Evolutionary conservation across 2,797 vertebrate species (phyloP).

Genomic region (Pagetopsis macropterus): DNA sequence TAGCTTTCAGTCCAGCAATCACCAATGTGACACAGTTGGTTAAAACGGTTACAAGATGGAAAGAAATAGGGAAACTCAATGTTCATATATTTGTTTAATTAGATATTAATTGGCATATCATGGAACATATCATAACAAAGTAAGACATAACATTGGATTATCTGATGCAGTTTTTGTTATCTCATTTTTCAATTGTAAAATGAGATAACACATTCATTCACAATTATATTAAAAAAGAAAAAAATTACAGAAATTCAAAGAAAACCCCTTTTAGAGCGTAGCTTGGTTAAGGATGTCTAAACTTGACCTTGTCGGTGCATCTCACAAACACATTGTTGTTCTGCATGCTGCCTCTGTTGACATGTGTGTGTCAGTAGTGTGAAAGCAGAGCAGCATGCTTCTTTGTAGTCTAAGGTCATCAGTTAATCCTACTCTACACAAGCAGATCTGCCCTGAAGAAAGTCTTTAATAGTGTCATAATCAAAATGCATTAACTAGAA

Average conservation of each 20-base stretch:
- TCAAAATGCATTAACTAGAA: not conserved
- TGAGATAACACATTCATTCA: not conserved
- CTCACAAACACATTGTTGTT: constrained; percentile 43
- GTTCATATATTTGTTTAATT: not conserved
- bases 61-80: not conserved
- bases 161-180: not conserved
- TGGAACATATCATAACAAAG: not conserved
- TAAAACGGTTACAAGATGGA: not conserved
- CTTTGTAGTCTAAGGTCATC: constrained; percentile 64
- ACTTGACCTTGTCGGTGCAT: constrained; percentile 56
- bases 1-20: constrained; percentile 28
- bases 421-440: constrained; percentile 35
- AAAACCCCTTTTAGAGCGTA: constrained; percentile 4
- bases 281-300: constrained; percentile 13
- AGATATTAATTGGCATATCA: not conserved
- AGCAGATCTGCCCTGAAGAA: constrained; percentile 21
- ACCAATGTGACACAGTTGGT: not conserved
- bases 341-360: constrained; percentile 56
- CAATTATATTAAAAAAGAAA: not conserved
- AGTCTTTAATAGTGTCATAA: not conserved
- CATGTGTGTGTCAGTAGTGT: constrained; percentile 62
- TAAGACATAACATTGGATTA: not conserved
- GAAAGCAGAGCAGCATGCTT: constrained; percentile 58
- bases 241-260: not conserved
- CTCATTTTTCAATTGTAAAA: not conserved